Evolutionary conservation across 2,888 invertebrate species (phyloP).

Genomic region (Herminia tarsipennalis): DNA sequence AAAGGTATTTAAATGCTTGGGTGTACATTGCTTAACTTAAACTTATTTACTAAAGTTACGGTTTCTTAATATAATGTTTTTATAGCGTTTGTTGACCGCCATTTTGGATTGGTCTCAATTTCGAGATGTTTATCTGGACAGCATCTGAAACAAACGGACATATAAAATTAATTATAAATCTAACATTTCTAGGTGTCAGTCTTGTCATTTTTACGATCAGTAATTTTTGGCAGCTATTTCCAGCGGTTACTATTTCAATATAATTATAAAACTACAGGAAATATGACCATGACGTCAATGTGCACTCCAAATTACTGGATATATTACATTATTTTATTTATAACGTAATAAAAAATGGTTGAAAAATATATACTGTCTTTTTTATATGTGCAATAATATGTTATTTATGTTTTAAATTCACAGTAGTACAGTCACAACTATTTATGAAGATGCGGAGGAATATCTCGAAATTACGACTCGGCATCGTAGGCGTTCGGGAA

Average conservation of each 20-base stretch:
- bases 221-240: constrained; percentile 36
- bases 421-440: constrained; percentile 40
- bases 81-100: constrained; percentile 63
- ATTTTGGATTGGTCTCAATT: constrained; percentile 68
- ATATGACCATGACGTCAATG: constrained; percentile 53
- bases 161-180: constrained; percentile 16
- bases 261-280: constrained; percentile 45
- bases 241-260: constrained; percentile 41
- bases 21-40: constrained; percentile 69
- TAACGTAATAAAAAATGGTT: constrained; percentile 42
- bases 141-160: constrained; percentile 65
- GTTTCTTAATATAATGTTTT: constrained; percentile 72
- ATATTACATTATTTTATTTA: constrained; percentile 50
- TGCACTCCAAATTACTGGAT: constrained; percentile 40
- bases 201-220: constrained; percentile 41
- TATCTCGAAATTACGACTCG: constrained; percentile 48
- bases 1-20: constrained; percentile 75
- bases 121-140: constrained; percentile 56
- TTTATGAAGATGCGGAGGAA: constrained; percentile 46
- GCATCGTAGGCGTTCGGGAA: constrained; percentile 26
- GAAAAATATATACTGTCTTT: constrained; percentile 48
- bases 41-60: constrained; percentile 79
- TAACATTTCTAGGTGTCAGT: constrained; percentile 1
- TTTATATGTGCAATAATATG: constrained; percentile 57
- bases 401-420: constrained; percentile 61